Conservation (phyloP, 2,113 vertebrate genomes). For the Spilogale gracilis region DNA sequence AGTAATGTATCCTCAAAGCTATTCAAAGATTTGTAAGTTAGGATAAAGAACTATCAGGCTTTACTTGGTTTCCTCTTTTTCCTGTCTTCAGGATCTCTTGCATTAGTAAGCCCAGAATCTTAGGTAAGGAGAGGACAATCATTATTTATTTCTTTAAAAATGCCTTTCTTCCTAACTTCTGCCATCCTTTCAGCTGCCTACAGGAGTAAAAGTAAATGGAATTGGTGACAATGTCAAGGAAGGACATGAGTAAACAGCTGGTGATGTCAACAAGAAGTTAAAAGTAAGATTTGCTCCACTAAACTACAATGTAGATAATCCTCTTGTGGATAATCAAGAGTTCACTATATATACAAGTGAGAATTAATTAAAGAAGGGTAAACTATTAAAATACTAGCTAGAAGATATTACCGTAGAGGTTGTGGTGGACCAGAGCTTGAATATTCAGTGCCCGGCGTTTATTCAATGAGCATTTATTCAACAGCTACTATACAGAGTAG, state of each 20-base stretch:
- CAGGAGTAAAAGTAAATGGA: background rate
- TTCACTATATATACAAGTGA: constrained; percentile 62
- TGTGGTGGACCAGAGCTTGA: background rate
- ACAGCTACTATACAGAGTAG: constrained; percentile 16
- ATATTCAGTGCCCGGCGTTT: background rate
- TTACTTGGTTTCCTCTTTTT: background rate
- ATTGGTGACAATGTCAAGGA: constrained; percentile 54
- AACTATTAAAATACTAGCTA: constrained; percentile 52
- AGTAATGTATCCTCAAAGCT: background rate
- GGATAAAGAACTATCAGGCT: background rate
- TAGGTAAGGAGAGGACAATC: background rate
- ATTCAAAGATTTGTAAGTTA: background rate
- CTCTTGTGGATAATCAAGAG: constrained; percentile 57
- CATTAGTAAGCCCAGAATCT: background rate
- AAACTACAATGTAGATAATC: constrained; percentile 36
- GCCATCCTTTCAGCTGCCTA: background rate
- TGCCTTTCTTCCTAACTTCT: background rate
- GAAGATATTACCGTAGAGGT: background rate
- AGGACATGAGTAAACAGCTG: constrained; percentile 70
- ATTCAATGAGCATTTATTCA: constrained; percentile 52
- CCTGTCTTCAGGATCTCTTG: background rate
- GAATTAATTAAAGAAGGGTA: constrained; percentile 51
- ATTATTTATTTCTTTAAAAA: background rate
- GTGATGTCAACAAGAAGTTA: constrained; percentile 66
- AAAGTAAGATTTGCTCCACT: constrained; percentile 66